These are phyloP conservation scores for roundworm (Caenorhabditis elegans) DNA, from an alignment of 1,140 invertebrate species.

Conservation along the genomic window DNA sequence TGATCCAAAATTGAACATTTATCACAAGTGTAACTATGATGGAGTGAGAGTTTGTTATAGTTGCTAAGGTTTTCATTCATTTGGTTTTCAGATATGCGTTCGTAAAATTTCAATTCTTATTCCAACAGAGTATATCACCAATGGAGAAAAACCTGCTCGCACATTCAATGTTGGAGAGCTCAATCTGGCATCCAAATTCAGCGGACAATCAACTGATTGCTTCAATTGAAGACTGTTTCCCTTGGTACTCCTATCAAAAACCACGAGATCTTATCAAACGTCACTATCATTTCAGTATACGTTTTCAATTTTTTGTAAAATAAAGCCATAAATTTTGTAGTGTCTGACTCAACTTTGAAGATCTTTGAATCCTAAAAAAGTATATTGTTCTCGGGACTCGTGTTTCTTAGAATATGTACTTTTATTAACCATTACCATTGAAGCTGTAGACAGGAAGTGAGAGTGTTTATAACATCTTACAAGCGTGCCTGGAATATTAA, in stretches of 20 bases:
- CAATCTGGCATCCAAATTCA: constrained; percentile 31
- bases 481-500: too few species aligned
- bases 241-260: background rate
- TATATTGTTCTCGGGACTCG: background rate
- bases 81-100: background rate
- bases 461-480: too few species aligned
- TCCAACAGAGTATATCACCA: background rate
- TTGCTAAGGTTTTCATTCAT: background rate
- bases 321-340: background rate
- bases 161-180: background rate
- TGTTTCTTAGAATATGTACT: background rate
- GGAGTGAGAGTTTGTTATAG: background rate
- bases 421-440: background rate
- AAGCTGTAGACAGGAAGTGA: too few species aligned
- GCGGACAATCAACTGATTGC: constrained; percentile 18
- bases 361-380: background rate
- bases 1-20: constrained; percentile 35
- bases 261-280: background rate
- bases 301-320: background rate
- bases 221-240: background rate
- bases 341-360: background rate
- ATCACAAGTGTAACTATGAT: constrained; percentile 36
- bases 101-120: constrained; percentile 15
- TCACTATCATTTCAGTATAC: background rate
- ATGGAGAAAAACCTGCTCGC: constrained; percentile 19